Base-by-base conservation (phyloP, 2,797 vertebrate species). In the Argya squamiceps region DNA sequence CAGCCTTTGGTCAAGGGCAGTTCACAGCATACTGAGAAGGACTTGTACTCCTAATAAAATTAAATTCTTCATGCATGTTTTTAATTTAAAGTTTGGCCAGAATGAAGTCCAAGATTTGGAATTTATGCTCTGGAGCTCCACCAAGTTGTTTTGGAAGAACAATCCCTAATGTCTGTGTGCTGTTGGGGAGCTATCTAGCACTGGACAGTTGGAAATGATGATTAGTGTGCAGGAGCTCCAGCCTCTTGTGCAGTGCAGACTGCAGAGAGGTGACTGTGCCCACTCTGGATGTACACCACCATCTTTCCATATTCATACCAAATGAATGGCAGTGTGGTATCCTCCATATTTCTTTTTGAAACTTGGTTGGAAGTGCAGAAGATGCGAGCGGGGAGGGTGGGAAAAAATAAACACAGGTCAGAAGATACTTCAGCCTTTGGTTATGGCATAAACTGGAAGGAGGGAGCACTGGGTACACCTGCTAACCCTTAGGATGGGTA, bases 281-380 rank as follows among this genome's bases (percentile, higher is more conserved):
- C 1, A 2, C n/a, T 71, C 36, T 5, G n/a, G 53, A 43, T n/a
- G 34, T 23, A 8, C 27, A 7, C 27, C 15, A 52, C 23, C 14
- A 32, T n/a, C n/a, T 71, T 52, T 67, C n/a, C 32, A 3, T 30
- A 6, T 22, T 73, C 2, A 0, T 22, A 24, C 24, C 1, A 3
- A 76, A n/a, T 5, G 5, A 50, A 37, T 4, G 11, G 29, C n/a
- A 39, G 6, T 59, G 34, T n/a, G 39, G 16, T 39, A n/a, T 39
- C 20, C 21, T 62, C 18, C 3, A 0, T 59, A 14, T 22, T 58
- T 39, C 4, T 62, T 64, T 52, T 37, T 43, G 71, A 79, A 88
- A 50, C 15, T 23, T 76, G 14, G 2, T 24, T 83, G 67, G 39
- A 75, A 67, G 11, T 1, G 0, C 19, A 50, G 53, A 27, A 6